phyloP scores from a whole-genome alignment of 2,888 invertebrate genomes.

The Aporophyla lueneburgensis region DNA sequence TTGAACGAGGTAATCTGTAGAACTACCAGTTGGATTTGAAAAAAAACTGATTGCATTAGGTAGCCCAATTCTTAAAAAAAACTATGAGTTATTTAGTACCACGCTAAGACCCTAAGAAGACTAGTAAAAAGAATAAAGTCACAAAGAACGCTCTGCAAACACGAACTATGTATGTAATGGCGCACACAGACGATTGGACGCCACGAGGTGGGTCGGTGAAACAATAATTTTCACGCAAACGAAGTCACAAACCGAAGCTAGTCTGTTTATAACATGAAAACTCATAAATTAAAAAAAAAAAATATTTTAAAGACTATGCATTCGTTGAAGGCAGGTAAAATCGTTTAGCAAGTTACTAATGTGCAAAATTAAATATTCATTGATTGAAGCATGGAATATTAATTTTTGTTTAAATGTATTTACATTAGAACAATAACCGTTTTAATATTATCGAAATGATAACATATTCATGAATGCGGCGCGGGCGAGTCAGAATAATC shows the following conservation, averaged over 20 bases:
- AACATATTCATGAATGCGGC: conserved; percentile 4
- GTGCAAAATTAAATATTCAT: not conserved
- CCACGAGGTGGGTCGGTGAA: not conserved
- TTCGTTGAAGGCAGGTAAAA: too few relatives aligned
- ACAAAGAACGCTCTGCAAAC: not conserved
- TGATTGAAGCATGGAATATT: not conserved
- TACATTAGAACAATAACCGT: not conserved
- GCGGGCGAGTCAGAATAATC: conserved; percentile 4
- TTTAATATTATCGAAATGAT: conserved; percentile 15
- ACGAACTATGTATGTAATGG: too few relatives aligned
- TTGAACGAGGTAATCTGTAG: too few relatives aligned
- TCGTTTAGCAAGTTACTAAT: not conserved
- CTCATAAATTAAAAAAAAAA: not conserved
- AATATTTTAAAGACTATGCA: not conserved
- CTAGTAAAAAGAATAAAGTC: not conserved
- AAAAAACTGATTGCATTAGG: too few relatives aligned
- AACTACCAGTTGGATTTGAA: too few relatives aligned
- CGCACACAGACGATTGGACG: not conserved
- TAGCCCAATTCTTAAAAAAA: too few relatives aligned
- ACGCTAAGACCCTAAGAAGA: not conserved
- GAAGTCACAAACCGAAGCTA: too few relatives aligned
- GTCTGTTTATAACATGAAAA: not conserved
- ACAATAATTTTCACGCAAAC: not conserved
- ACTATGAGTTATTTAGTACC: not conserved
- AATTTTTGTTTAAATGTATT: not conserved